These are phyloP conservation scores for Clarias gariepinus DNA, from an alignment of 2,113 vertebrate species.

Conservation along the genomic window DNA sequence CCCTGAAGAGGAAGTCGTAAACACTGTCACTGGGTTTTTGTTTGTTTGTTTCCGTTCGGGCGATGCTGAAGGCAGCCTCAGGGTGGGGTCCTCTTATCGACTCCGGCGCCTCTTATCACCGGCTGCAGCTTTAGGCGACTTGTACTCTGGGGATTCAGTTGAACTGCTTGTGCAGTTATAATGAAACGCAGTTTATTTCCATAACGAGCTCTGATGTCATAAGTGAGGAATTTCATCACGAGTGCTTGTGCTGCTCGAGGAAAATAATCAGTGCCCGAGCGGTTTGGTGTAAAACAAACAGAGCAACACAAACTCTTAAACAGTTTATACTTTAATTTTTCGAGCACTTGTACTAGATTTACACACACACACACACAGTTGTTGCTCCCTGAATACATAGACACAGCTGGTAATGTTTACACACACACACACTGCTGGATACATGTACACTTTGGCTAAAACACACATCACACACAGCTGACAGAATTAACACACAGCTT, in stretches of 20 bases:
- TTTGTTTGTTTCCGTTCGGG: not conserved
- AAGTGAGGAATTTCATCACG: not conserved
- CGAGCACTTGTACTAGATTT: not conserved
- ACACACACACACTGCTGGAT: not conserved
- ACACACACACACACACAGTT: not conserved
- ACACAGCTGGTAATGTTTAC: not conserved
- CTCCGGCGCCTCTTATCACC: slow-evolving; percentile 28
- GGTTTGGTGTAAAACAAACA: not conserved
- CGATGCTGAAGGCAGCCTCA: not conserved
- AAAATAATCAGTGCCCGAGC: not conserved
- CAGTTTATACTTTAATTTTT: not conserved
- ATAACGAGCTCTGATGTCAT: too few relatives aligned
- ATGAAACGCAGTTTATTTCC: too few relatives aligned
- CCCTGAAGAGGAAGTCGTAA: too few relatives aligned
- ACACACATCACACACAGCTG: not conserved
- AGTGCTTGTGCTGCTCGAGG: not conserved
- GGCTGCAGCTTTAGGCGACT: slow-evolving; percentile 18
- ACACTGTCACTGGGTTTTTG: not conserved
- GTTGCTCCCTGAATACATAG: not conserved
- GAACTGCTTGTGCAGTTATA: too few relatives aligned
- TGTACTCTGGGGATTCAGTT: not conserved
- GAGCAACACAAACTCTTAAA: too few relatives aligned
- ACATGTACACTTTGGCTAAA: not conserved
- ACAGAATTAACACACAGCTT: not conserved
- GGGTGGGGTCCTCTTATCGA: slow-evolving; percentile 41